Conservation (phyloP, 2,113 vertebrate genomes). For the Esox niger region DNA sequence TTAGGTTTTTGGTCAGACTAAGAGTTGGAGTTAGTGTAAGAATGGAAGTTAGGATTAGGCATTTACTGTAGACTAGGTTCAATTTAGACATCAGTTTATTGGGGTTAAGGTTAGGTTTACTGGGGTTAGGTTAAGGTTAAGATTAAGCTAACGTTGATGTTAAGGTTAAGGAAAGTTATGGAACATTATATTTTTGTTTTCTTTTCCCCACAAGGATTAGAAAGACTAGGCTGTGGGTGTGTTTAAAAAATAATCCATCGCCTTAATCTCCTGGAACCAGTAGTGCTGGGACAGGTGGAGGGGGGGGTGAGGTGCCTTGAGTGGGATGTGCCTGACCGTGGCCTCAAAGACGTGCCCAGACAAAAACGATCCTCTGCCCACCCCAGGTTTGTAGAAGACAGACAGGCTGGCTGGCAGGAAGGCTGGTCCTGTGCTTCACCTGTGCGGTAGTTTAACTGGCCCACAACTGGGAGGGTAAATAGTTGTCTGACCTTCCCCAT, state of each 20-base stretch:
- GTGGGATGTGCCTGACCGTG: background rate
- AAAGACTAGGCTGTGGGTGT: no score
- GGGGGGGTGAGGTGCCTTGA: background rate
- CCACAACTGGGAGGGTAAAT: slow-evolving; percentile 75
- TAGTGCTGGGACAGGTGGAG: background rate
- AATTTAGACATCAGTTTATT: no score
- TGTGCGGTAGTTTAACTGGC: slow-evolving; percentile 60
- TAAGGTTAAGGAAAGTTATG: no score
- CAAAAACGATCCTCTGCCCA: slow-evolving; percentile 46
- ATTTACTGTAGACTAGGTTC: no score
- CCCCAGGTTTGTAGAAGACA: slow-evolving; percentile 26
- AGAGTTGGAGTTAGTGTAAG: no score
- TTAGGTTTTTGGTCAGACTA: no score
- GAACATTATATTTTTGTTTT: no score
- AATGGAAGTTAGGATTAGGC: no score
- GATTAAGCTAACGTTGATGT: no score
- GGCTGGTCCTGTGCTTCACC: slow-evolving; percentile 61
- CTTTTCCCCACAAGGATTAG: no score
- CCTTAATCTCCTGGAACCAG: slow-evolving; percentile 1
- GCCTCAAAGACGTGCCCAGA: slow-evolving; percentile 45
- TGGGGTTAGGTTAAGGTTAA: no score
- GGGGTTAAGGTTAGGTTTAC: no score
- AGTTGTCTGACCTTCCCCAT: slow-evolving; percentile 62
- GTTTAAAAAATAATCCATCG: background rate
- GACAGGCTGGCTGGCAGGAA: slow-evolving; percentile 26